A percentile compares a stretch with the other conserved stretches of the same genome.
These are phyloP conservation scores for Asbolus verrucosus DNA, from an alignment of 1,140 invertebrate species.

Conservation along the genomic window DNA sequence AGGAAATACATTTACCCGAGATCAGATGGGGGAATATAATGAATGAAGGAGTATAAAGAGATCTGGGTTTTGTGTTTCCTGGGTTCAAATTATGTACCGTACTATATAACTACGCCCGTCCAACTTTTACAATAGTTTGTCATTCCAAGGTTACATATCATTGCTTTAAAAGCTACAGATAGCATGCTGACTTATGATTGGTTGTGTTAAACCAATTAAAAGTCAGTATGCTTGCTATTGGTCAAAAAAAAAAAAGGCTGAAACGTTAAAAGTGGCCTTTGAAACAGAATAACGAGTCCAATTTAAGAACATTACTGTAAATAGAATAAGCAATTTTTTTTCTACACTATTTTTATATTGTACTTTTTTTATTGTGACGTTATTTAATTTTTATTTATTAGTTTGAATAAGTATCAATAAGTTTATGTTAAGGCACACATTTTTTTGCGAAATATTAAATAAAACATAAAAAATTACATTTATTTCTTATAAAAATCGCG, in stretches of 20 bases:
- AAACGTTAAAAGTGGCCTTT: constrained; percentile 21
- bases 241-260: constrained; percentile 5
- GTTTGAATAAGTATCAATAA: too few species aligned
- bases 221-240: background rate
- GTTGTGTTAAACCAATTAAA: background rate
- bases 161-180: too few species aligned
- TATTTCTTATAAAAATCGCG: constrained; percentile 38
- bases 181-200: background rate
- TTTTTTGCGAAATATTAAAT: background rate
- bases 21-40: constrained; percentile 51
- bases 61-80: constrained; percentile 42
- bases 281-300: background rate
- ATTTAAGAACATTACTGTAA: constrained; percentile 5
- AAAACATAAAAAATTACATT: constrained; percentile 31
- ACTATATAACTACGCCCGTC: constrained; percentile 3
- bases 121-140: constrained; percentile 14
- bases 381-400: constrained; percentile 8
- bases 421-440: background rate
- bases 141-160: constrained; percentile 19
- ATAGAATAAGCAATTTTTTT: constrained; percentile 13
- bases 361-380: constrained; percentile 11
- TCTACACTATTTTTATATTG: constrained; percentile 9
- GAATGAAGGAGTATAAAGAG: constrained; percentile 1
- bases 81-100: constrained; percentile 30
- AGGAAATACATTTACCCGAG: constrained; percentile 70